Conservation (phyloP, 2,797 vertebrate species). For the Rhinichthys osculus region DNA sequence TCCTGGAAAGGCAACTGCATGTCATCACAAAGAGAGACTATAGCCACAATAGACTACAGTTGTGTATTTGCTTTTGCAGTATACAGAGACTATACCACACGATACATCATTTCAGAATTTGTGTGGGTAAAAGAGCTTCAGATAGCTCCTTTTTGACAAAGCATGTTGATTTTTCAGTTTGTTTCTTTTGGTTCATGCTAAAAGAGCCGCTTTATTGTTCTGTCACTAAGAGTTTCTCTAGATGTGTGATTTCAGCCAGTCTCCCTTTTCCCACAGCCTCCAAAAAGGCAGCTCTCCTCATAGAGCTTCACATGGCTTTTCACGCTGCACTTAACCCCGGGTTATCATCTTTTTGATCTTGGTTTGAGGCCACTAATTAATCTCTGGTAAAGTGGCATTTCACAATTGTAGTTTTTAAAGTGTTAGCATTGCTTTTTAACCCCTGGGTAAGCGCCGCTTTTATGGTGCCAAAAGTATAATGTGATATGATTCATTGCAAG, state of each 20-base stretch:
- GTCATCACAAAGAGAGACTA: slow-evolving; percentile 26
- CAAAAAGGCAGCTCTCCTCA: not conserved
- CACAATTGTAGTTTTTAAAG: not conserved
- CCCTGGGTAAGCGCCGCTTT: not conserved
- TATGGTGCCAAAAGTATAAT: not conserved
- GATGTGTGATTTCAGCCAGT: slow-evolving; percentile 25
- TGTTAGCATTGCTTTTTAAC: not conserved
- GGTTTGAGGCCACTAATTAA: slow-evolving; percentile 10
- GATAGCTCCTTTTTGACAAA: slow-evolving; percentile 1
- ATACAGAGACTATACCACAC: slow-evolving; percentile 44
- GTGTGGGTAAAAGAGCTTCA: slow-evolving; percentile 15
- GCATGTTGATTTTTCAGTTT: slow-evolving; percentile 20
- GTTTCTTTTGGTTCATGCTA: slow-evolving; percentile 30
- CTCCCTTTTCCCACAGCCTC: slow-evolving; percentile 30
- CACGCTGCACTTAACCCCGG: not conserved
- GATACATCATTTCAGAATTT: slow-evolving; percentile 25
- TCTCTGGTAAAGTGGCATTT: not conserved
- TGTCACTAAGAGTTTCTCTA: slow-evolving; percentile 29
- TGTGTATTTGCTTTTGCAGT: slow-evolving; percentile 35
- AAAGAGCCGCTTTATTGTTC: slow-evolving; percentile 20
- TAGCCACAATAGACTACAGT: slow-evolving; percentile 15
- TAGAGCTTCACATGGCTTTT: not conserved
- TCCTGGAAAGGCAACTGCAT: slow-evolving; percentile 37
- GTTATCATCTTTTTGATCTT: slow-evolving; percentile 4
- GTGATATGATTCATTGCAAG: not conserved